Evolutionary conservation across 2,113 vertebrate species (phyloP).

Genomic region (Xyliphius kryptos): DNA sequence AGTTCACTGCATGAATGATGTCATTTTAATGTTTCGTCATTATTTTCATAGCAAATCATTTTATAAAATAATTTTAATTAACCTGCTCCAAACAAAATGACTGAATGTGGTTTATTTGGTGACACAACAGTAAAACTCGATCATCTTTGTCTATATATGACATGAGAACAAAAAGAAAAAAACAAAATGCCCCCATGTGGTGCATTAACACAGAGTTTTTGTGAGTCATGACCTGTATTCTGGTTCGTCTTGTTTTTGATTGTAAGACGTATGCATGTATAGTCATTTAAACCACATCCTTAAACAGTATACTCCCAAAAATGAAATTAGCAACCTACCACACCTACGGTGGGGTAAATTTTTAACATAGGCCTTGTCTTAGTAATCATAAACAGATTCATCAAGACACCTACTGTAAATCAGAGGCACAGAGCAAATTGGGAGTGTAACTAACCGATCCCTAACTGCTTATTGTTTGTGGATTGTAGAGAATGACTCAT

Average conservation of each 20-base stretch:
- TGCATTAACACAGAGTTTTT: background rate
- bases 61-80: too few relatives aligned
- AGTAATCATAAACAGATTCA: background rate
- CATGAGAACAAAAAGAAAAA: too few relatives aligned
- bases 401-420: background rate
- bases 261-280: too few relatives aligned
- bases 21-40: too few relatives aligned
- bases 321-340: background rate
- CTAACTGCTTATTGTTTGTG: background rate
- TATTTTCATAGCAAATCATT: too few relatives aligned
- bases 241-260: constrained; percentile 1
- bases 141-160: too few relatives aligned
- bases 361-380: background rate
- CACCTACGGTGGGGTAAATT: background rate
- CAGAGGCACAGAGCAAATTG: background rate
- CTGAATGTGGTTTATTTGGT: too few relatives aligned
- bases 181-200: too few relatives aligned
- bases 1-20: too few relatives aligned
- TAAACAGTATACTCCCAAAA: background rate
- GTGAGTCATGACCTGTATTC: background rate
- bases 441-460: background rate
- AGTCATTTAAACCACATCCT: background rate
- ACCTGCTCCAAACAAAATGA: too few relatives aligned
- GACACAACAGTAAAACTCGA: too few relatives aligned
- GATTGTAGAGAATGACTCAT: too few relatives aligned